Percentiles rank a stretch among this genome's conserved stretches.
Evolutionary conservation across 2,888 invertebrate genomes (phyloP).

Genomic region (Yponomeuta malinellus): DNA sequence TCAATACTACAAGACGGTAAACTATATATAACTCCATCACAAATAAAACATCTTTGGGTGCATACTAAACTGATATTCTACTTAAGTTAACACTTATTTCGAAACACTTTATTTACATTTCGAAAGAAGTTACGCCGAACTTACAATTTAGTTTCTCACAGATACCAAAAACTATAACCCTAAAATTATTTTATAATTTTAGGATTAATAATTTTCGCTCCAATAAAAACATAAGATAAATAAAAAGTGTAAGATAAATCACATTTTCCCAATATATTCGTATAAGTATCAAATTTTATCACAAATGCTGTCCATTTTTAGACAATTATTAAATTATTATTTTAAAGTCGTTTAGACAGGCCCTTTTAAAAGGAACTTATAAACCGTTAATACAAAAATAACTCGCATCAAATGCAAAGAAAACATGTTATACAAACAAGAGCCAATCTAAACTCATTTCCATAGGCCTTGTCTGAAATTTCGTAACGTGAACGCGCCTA

Average conservation of each 20-base stretch:
- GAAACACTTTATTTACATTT: too few relatives aligned
- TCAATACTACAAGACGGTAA: slow-evolving; percentile 22
- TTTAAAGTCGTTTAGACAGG: slow-evolving; percentile 2
- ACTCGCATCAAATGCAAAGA: slow-evolving; percentile 11
- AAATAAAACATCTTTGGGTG: slow-evolving; percentile 18
- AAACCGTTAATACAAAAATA: slow-evolving; percentile 10
- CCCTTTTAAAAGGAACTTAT: slow-evolving; percentile 5
- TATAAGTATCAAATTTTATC: background rate
- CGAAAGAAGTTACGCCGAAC: too few relatives aligned
- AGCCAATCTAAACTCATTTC: background rate
- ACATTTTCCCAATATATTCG: slow-evolving; percentile 24
- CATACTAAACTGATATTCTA: too few relatives aligned
- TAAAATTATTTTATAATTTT: too few relatives aligned
- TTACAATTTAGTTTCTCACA: too few relatives aligned
- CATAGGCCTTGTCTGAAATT: background rate
- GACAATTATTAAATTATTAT: background rate
- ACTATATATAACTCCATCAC: slow-evolving; percentile 25
- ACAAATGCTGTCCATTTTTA: slow-evolving; percentile 10
- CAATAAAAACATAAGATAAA: too few relatives aligned
- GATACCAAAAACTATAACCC: too few relatives aligned
- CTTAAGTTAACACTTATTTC: too few relatives aligned
- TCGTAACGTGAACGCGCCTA: too few relatives aligned
- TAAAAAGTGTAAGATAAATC: slow-evolving; percentile 18
- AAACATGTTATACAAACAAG: background rate
- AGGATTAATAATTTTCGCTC: too few relatives aligned